phyloP scores from a whole-genome alignment of 1,140 invertebrate species.

The Paramacrobiotus metropolitanus region DNA sequence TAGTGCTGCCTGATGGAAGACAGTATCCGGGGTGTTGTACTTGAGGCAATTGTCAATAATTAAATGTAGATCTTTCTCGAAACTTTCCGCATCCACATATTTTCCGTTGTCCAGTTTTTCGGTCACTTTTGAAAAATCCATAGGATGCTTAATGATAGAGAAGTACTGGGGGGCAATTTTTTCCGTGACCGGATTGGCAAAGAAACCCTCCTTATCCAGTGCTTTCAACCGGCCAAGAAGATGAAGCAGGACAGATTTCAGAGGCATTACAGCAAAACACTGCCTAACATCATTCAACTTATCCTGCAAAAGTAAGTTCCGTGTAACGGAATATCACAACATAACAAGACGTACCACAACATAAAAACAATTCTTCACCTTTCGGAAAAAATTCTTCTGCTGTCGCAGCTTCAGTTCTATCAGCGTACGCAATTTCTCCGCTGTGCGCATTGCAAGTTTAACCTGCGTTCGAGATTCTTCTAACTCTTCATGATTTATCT shows the following conservation, averaged over 20 bases:
- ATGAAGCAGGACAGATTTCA: not conserved
- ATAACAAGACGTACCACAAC: not conserved
- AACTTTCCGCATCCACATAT: slow-evolving; percentile 49
- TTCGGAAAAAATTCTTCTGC: not conserved
- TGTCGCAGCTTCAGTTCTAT: not conserved
- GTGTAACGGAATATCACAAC: not conserved
- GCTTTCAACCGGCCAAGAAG: not conserved
- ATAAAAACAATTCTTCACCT: not conserved
- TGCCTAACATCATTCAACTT: not conserved
- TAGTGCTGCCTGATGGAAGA: slow-evolving; percentile 52
- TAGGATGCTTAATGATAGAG: slow-evolving; percentile 61
- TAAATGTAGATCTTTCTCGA: slow-evolving; percentile 68
- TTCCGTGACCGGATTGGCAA: not conserved
- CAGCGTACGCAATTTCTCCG: not conserved
- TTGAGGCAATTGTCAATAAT: slow-evolving; percentile 83
- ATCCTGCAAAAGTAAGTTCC: not conserved
- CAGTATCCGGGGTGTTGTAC: slow-evolving; percentile 79
- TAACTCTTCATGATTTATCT: not conserved
- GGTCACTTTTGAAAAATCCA: slow-evolving; percentile 83
- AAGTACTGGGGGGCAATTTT: not conserved
- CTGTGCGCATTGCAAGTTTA: not conserved
- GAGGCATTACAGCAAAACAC: not conserved
- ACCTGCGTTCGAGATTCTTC: not conserved
- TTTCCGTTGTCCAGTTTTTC: slow-evolving; percentile 41
- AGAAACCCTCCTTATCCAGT: not conserved